These are phyloP conservation scores for Formica exsecta DNA, from an alignment of 1,140 invertebrate species.

Conservation along the genomic window DNA sequence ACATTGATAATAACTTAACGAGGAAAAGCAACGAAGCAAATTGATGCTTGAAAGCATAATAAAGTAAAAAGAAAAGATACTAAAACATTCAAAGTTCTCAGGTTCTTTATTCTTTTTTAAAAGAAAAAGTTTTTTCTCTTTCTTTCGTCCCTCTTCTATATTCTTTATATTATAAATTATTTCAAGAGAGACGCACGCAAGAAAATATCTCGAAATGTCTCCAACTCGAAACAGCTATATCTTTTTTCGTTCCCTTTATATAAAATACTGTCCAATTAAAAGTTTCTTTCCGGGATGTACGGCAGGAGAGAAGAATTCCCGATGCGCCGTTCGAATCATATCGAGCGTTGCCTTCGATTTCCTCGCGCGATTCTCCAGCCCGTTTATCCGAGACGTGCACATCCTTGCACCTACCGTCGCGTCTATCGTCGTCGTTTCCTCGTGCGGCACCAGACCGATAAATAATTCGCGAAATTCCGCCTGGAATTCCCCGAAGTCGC, in stretches of 20 bases:
- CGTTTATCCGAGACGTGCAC: conserved; percentile 39
- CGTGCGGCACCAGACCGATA: conserved; percentile 21
- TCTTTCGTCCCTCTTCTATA: not conserved
- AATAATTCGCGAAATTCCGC: conserved; percentile 58
- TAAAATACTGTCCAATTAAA: conserved; percentile 50
- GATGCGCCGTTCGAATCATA: conserved; percentile 16
- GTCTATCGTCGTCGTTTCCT: conserved; percentile 27
- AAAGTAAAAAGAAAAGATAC: not conserved
- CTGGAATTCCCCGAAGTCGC: conserved; percentile 29
- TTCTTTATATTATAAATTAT: conserved; percentile 24
- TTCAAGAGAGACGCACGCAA: not conserved
- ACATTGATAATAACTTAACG: conserved; percentile 19
- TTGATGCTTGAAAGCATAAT: conserved; percentile 1
- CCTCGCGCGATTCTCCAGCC: conserved; percentile 38
- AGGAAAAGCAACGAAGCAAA: conserved; percentile 14
- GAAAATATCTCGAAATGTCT: conserved; percentile 29
- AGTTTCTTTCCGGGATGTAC: conserved; percentile 21
- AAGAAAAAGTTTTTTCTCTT: not conserved
- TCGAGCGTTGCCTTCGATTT: conserved; percentile 36
- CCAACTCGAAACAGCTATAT: not conserved
- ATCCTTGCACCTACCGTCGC: conserved; percentile 8
- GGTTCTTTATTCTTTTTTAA: not conserved
- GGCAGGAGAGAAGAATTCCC: not conserved
- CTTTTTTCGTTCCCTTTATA: conserved; percentile 3
- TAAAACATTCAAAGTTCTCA: not conserved